Evolutionary conservation across 1,140 invertebrate genomes (phyloP), one percentile per base, ranked within the genome.

Genomic region (Lasioglossum baleicum): DNA sequence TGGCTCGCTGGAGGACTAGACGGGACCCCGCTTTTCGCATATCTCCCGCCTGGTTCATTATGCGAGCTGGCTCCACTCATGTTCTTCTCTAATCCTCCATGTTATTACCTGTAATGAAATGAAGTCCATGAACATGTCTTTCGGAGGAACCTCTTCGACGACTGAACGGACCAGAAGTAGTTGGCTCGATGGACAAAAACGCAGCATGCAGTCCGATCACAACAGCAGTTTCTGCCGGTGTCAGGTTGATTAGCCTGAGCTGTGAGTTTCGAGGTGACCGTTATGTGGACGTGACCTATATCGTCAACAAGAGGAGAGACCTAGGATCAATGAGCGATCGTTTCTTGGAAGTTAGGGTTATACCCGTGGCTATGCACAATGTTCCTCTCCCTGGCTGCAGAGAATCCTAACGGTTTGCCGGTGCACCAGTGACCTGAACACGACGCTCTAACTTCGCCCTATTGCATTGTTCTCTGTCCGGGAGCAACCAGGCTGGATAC

Each of bases 271-370:
- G 60, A 77, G 40, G 53, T 42, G 70, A 87, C 86, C 85, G 86
- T 87, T 87, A 87, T 87, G 69, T 82, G 78, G 85, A 87, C 80
- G 83, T 84, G 86, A 83, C 86, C 85, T 77, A 75, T 76, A 80
- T 83, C 83, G 79, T 64, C 73, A 64, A 44, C 58, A n/a, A 69
- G 66, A 31, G 48, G 48, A 66, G 70, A 74, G 68, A 69, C 61
- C 69, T 69, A 79, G 84, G 85, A 84, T 87, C 79, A 83, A 87
- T 84, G 85, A 84, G 83, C 80, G 74, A 84, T 87, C 80, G 85
- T 80, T 87, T 87, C 86, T 84, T 79, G 74, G 85, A 87, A 84
- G 80, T 69, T 84, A 70, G 80, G 74, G 84, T 87, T 84, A 87
- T 81, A 75, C 84, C 69, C 72, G 71, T 76, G 63, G 82, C 84